Evolutionary conservation across 1,140 invertebrate species (phyloP).

Genomic region (Anagrus nilaparvatae): DNA sequence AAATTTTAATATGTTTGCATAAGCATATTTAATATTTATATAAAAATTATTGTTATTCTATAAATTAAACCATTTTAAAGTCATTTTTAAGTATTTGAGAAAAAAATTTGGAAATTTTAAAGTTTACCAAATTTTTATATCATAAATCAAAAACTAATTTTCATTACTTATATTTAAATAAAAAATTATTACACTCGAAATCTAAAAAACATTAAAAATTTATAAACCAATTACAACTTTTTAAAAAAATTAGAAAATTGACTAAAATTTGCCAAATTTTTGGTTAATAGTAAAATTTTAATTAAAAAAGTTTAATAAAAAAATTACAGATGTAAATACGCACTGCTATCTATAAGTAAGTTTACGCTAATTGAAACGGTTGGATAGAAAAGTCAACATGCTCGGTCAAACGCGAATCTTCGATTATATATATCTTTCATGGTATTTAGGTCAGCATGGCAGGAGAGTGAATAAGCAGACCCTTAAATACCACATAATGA

Average conservation of each 20-base stretch:
- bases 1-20: too few relatives aligned
- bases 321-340: background rate
- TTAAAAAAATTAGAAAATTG: conserved; percentile 1
- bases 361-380: conserved; percentile 5
- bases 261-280: background rate
- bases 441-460: conserved; percentile 23
- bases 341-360: background rate
- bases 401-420: conserved; percentile 15
- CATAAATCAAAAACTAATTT: too few relatives aligned
- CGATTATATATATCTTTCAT: conserved; percentile 10
- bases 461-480: conserved; percentile 16
- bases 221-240: background rate
- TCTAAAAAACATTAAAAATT: background rate
- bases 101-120: too few relatives aligned
- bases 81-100: too few relatives aligned
- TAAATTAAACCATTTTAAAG: too few relatives aligned
- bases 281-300: background rate
- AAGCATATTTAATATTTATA: too few relatives aligned
- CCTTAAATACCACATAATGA: conserved; percentile 23
- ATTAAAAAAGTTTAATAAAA: background rate
- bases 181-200: background rate
- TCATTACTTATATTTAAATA: too few relatives aligned
- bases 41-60: too few relatives aligned
- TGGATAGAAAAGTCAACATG: conserved; percentile 9
- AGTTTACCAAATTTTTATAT: too few relatives aligned